Evolutionary conservation across 2,797 vertebrate species (phyloP), one percentile per base, ranked within the genome.

Genomic region (Triplophysa yarkandensis): DNA sequence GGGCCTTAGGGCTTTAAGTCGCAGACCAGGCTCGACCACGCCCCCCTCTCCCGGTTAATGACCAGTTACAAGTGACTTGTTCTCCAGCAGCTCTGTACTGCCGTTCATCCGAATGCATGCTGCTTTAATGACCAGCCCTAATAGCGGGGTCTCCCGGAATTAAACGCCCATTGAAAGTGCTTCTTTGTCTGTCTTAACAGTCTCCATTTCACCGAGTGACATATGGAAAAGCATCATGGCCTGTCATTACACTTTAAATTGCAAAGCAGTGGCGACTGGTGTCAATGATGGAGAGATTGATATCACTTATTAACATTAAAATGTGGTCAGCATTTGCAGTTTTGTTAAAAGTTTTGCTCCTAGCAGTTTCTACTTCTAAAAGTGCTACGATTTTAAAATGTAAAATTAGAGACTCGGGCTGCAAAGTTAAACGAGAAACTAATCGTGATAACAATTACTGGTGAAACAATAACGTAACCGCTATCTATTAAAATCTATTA

Each of bases 71-170:
- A n/a, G 28, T 50, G 54, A 36, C 72, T 41, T 74, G 27, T 30
- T 66, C 50, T 46, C n/a, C 52, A 25, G 41, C 10, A 21, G 36
- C 61, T 64, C 62, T 10, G n/a, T 34, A 34, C 10, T 4, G n/a
- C 19, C 28, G 2, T 39, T 68, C n/a, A 23, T 39, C 61, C 79
- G 81, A 86, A 79, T 71, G 79, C 81, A 79, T 85, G 80, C 84
- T 82, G 84, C 78, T 86, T 79, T 85, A 85, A 88, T 84, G 79
- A 86, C 82, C 71, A 65, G 65, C 61, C 85, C 72, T 84, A 85
- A 88, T 88, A 78, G 76, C 79, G 73, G 80, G 85, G 65, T 65
- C 76, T 43, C 3, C 27, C 28, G 14, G 14, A 58, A 46, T 68
- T 9, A 41, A 61, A 65, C 58, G 80, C 63, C 69, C 23, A 17